Conservation (phyloP, 2,888 invertebrate species). For the Lamproptera curius region DNA sequence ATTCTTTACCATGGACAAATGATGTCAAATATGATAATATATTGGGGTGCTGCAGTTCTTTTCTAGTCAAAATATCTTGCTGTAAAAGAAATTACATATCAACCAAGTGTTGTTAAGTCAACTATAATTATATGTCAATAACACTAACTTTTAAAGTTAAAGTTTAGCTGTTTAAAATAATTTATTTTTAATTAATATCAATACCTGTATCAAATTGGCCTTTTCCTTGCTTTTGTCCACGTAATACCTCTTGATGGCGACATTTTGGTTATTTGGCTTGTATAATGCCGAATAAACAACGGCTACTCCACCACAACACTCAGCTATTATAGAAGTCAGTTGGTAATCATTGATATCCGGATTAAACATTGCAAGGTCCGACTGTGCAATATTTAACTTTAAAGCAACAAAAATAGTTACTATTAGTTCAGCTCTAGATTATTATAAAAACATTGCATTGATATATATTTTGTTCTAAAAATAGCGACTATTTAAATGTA, state of each 20-base stretch:
- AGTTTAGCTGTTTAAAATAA: too few species aligned
- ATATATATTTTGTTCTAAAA: conserved; percentile 24
- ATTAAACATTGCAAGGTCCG: conserved; percentile 67
- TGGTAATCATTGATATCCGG: conserved; percentile 81
- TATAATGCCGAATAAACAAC: conserved; percentile 85
- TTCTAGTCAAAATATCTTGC: conserved; percentile 87
- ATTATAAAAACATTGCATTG: conserved; percentile 20
- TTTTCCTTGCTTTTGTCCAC: conserved; percentile 83
- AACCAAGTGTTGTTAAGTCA: too few species aligned
- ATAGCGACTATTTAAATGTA: conserved; percentile 21
- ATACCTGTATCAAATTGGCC: conserved; percentile 77
- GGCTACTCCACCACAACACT: conserved; percentile 84
- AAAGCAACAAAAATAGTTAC: conserved; percentile 6
- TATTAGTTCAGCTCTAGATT: conserved; percentile 3
- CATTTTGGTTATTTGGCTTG: conserved; percentile 80
- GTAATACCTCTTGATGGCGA: conserved; percentile 87
- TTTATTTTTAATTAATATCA: conserved; percentile 1
- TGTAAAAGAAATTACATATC: too few species aligned
- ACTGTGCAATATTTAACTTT: not conserved
- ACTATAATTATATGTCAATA: too few species aligned
- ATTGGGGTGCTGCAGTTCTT: conserved; percentile 88
- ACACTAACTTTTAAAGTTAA: too few species aligned
- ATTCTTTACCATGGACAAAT: conserved; percentile 87
- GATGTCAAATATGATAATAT: conserved; percentile 86
- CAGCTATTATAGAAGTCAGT: conserved; percentile 81